phyloP scores from a whole-genome alignment of 2,797 vertebrate genomes.

The Pygocentrus nattereri region DNA sequence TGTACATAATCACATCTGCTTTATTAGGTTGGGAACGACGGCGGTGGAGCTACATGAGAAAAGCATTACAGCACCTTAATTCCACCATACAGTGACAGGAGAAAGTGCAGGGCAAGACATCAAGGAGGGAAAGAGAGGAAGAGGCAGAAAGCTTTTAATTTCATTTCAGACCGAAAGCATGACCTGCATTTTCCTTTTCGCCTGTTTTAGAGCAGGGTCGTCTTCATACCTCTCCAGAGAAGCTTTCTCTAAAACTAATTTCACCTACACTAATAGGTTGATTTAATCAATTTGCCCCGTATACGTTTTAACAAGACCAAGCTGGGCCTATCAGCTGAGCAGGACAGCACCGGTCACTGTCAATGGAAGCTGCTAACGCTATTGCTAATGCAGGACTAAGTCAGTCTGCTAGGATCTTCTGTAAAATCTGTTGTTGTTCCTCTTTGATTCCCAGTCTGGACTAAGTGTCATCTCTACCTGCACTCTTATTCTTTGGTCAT shows the following conservation, averaged over 20 bases:
- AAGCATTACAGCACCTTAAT: constrained; percentile 56
- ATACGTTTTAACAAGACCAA: constrained; percentile 63
- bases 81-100: constrained; percentile 39
- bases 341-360: constrained; percentile 52
- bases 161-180: constrained; percentile 62
- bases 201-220: constrained; percentile 57
- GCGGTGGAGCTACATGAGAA: constrained; percentile 53
- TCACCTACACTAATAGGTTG: constrained; percentile 74
- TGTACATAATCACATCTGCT: constrained; percentile 58
- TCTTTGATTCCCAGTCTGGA: too few species aligned
- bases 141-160: constrained; percentile 59
- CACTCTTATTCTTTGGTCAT: too few species aligned
- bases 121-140: constrained; percentile 21
- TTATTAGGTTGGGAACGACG: constrained; percentile 55
- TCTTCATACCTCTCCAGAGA: constrained; percentile 72
- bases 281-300: constrained; percentile 79
- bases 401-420: background rate
- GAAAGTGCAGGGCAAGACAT: constrained; percentile 38
- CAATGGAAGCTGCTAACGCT: constrained; percentile 19
- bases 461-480: background rate
- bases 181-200: constrained; percentile 65
- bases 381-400: constrained; percentile 26
- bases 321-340: constrained; percentile 41
- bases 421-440: background rate
- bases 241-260: constrained; percentile 74